Evolutionary conservation across 2,113 vertebrate species (phyloP), one percentile per base, ranked within the genome.

Genomic region (Corythornis cristatus): DNA sequence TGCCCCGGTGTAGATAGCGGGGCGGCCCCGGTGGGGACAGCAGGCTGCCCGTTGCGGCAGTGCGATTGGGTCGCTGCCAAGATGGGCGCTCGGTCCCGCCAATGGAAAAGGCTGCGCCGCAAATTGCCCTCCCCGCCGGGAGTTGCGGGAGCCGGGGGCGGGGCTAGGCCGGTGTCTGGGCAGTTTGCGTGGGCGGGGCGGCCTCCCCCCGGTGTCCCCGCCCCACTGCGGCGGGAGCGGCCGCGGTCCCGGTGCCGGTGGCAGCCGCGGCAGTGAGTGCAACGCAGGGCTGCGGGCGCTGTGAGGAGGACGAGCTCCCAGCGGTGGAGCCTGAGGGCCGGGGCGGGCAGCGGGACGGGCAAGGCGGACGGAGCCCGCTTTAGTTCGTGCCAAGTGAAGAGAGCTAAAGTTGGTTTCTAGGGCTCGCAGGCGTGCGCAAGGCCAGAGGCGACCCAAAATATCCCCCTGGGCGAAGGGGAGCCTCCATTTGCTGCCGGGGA

Each of bases 331-430:
- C 9, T 3, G 25, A 3, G 42, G 5, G 37, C 7, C 8, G 25
- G 19, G 17, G 12, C 7, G 31, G 13, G 28, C 12, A 9, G 62
- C 7, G 42, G 10, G n/a, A 8, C 1, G 3, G 2, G 17, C 0
- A 2, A 6, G 9, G 8, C 37, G 12, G 4, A 0, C 1, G 0
- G 12, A 5, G 5, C 9, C 7, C 5, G 5, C 5, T 7, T 2
- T 4, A 3, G 5, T 7, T 8, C 28, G 0, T 3, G 9, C 23
- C n/a, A 0, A 1, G 2, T 2, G 21, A 6, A 7, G 3, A 10
- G 9, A 4, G 7, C 8, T 3, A 42, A 9, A 54, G n/a, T 18
- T 16, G n/a, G 20, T 28, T 42, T 21, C 5, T 9, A 43, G 21
- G 57, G 37, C 4, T 40, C 2, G 8, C 35, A n/a, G 17, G 28